Conservation (phyloP, 2,113 vertebrate genomes). For the Mustela lutreola region DNA sequence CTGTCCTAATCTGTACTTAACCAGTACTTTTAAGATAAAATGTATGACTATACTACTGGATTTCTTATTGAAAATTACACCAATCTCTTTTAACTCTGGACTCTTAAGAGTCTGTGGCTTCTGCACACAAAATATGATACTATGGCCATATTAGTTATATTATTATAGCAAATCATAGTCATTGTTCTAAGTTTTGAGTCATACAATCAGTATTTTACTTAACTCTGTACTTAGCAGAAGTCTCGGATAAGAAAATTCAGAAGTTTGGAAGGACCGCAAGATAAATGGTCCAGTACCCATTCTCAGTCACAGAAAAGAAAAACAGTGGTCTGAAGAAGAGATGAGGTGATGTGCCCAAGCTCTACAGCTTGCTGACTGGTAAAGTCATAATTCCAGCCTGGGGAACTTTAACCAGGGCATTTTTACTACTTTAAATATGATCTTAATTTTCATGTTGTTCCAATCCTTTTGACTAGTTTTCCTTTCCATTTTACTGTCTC, state of each 20-base stretch:
- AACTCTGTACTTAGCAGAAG: not conserved
- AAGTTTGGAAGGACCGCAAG: not conserved
- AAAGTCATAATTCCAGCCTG: not conserved
- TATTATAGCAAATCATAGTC: not conserved
- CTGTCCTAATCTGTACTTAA: not conserved
- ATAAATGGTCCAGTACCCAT: not conserved
- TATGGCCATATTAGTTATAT: not conserved
- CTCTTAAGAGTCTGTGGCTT: not conserved
- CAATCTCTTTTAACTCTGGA: not conserved
- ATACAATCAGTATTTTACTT: not conserved
- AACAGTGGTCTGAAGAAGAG: not conserved
- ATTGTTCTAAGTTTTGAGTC: not conserved
- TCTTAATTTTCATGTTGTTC: conserved; percentile 22
- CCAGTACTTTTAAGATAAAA: conserved; percentile 17
- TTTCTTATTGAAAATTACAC: not conserved
- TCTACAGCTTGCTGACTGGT: not conserved
- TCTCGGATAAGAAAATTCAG: not conserved
- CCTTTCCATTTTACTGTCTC: not conserved
- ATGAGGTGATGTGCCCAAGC: not conserved
- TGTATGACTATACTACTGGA: not conserved
- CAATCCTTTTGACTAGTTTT: not conserved
- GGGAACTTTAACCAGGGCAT: not conserved
- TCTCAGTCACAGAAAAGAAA: not conserved
- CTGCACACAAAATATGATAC: not conserved
- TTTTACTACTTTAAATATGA: not conserved